Percentiles rank a stretch among this genome's conserved stretches.
Evolutionary conservation across 2,797 vertebrate species (phyloP).

Genomic region (Gadopsis bispinosus): DNA sequence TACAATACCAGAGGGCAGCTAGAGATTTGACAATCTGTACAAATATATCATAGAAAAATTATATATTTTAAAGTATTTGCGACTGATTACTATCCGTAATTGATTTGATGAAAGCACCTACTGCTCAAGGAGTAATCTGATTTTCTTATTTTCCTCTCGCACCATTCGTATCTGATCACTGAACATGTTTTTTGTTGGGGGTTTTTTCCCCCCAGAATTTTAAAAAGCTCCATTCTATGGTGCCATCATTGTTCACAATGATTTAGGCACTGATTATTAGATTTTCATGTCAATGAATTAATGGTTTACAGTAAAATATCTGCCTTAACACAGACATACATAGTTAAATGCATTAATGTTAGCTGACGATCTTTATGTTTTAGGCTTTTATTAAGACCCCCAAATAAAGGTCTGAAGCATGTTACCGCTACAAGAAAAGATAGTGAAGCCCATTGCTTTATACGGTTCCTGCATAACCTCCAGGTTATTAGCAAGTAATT

Average conservation of each 20-base stretch:
- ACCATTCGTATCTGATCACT: neutral
- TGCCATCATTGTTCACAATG: neutral
- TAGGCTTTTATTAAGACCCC: neutral
- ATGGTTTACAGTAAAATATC: neutral
- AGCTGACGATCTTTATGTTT: neutral
- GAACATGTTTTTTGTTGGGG: neutral
- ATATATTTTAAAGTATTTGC: neutral
- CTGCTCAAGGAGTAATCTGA: neutral
- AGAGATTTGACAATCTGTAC: conserved; percentile 16
- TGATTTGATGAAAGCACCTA: neutral
- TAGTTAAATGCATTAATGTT: neutral
- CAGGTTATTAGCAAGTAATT: neutral
- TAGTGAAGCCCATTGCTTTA: neutral
- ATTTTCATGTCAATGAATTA: neutral
- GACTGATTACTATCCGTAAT: neutral
- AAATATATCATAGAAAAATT: neutral
- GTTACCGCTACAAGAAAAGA: neutral
- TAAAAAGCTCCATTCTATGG: neutral
- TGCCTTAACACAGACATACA: neutral
- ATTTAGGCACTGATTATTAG: neutral
- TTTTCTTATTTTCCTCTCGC: neutral
- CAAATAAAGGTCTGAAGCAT: neutral
- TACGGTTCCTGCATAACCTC: neutral
- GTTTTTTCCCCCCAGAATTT: too few relatives aligned
- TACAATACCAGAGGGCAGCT: conserved; percentile 11